These are phyloP conservation scores for Eueremaeus valkanovi DNA, from an alignment of 2,888 invertebrate species.

Conservation along the genomic window DNA sequence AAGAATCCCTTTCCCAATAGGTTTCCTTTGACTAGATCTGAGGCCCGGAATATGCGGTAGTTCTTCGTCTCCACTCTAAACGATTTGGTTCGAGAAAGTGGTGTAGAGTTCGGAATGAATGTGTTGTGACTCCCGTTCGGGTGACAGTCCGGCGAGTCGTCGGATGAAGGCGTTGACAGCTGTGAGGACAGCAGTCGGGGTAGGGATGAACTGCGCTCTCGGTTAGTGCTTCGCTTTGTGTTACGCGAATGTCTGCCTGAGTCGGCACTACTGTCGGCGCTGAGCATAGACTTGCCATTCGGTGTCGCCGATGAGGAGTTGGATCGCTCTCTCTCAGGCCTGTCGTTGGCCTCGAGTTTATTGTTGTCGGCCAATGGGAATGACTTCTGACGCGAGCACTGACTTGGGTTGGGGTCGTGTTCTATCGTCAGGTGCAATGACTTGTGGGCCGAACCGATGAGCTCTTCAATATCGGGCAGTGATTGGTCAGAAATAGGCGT, in stretches of 20 bases:
- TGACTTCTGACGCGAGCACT: constrained; percentile 11
- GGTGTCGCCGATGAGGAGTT: neutral
- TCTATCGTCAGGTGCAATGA: constrained; percentile 72
- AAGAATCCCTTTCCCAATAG: constrained; percentile 89
- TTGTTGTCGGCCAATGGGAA: constrained; percentile 2
- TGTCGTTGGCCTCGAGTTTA: neutral
- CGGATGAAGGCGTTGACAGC: constrained; percentile 18
- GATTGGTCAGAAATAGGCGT: constrained; percentile 75
- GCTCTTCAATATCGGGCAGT: constrained; percentile 62
- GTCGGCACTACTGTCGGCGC: neutral
- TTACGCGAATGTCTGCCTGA: constrained; percentile 11
- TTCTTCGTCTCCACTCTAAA: constrained; percentile 68
- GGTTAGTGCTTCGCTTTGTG: constrained; percentile 37
- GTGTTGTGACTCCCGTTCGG: neutral
- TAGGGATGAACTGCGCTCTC: constrained; percentile 71
- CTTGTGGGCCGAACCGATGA: constrained; percentile 50
- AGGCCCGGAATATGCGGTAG: constrained; percentile 80
- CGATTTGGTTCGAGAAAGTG: constrained; percentile 75
- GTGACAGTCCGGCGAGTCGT: neutral
- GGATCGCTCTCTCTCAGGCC: neutral
- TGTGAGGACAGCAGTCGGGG: constrained; percentile 62
- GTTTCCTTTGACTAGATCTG: constrained; percentile 79
- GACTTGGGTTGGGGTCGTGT: constrained; percentile 70
- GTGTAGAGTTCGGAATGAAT: neutral
- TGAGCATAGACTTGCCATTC: constrained; percentile 27